These are phyloP conservation scores for Odontophorus gujanensis DNA, from an alignment of 2,113 vertebrate species.

Conservation along the genomic window DNA sequence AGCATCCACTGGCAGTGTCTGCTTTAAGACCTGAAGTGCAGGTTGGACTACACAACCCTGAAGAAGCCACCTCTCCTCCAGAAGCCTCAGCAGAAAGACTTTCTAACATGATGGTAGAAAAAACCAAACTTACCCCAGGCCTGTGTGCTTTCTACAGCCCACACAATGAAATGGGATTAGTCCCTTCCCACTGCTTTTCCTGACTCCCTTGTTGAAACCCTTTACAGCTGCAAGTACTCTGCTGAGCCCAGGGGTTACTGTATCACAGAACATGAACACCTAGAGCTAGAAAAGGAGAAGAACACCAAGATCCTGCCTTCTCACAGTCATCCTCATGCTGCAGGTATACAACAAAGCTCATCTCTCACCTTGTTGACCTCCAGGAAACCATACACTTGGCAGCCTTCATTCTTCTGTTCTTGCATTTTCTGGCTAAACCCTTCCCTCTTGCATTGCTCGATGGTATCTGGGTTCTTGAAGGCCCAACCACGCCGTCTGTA, in stretches of 20 bases:
- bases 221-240: background rate
- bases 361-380: slow-evolving; percentile 94
- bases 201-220: background rate
- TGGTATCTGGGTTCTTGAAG: slow-evolving; percentile 95
- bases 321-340: background rate
- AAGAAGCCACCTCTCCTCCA: background rate
- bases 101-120: background rate
- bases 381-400: slow-evolving; percentile 94
- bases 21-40: background rate
- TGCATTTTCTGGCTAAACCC: slow-evolving; percentile 99
- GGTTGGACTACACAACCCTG: background rate
- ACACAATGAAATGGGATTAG: background rate
- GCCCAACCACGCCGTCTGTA: slow-evolving; percentile 97
- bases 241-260: background rate
- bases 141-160: background rate
- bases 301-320: background rate
- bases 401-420: slow-evolving; percentile 98
- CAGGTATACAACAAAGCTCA: background rate
- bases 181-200: background rate
- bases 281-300: background rate
- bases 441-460: slow-evolving; percentile 96
- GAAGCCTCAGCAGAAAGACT: background rate
- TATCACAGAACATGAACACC: background rate
- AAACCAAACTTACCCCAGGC: background rate
- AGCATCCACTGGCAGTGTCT: background rate